A percentile compares a stretch with the other conserved stretches of the same genome.
phyloP scores from a whole-genome alignment of 2,888 invertebrate species.

The Idaea straminata region DNA sequence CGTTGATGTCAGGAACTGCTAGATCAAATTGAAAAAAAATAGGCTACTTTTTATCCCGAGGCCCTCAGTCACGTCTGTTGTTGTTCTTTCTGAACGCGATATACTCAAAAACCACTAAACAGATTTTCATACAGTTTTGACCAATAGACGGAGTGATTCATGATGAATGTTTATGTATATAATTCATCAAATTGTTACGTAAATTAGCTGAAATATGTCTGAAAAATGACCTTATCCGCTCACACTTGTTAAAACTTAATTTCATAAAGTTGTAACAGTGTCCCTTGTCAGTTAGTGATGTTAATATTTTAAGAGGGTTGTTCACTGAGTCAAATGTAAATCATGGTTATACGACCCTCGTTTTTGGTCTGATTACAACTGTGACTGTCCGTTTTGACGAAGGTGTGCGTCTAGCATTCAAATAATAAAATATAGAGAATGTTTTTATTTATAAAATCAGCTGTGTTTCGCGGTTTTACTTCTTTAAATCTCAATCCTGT shows the following conservation, averaged over 20 bases:
- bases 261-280: background rate
- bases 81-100: no score
- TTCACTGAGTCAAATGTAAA: constrained; percentile 36
- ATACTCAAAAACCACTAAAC: no score
- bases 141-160: no score
- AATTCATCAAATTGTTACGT: no score
- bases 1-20: no score
- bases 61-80: no score
- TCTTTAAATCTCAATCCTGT: background rate
- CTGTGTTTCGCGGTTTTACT: background rate
- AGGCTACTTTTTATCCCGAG: no score
- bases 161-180: no score
- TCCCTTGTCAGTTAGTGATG: background rate
- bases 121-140: no score
- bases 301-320: background rate
- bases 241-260: background rate
- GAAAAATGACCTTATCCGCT: background rate
- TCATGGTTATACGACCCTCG: constrained; percentile 41
- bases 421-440: background rate
- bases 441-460: background rate
- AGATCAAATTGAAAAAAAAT: no score
- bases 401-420: constrained; percentile 9
- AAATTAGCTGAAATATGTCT: background rate
- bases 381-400: constrained; percentile 17
- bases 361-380: constrained; percentile 33